Base-by-base conservation (phyloP, 2,888 invertebrate genomes). In the Mythimna albipuncta region DNA sequence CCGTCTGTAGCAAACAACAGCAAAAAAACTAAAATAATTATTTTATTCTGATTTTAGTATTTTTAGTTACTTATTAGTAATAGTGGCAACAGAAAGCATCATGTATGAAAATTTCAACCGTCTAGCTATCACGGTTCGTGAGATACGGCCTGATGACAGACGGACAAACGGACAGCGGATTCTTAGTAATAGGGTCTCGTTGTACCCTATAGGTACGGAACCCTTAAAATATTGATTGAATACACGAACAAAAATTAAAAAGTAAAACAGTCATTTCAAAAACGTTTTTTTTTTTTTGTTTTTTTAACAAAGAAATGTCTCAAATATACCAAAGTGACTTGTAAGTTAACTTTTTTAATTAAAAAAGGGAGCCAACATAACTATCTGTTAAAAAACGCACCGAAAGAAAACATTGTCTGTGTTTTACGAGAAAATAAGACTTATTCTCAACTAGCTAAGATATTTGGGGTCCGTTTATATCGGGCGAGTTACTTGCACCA, bases 311-410 rank as follows among this genome's bases (percentile, higher is more conserved):
- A 69, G 44, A 59, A 52, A 63, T n/a, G 80, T 82, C 71, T 87
- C 86, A 59, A 86, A 85, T 85, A 67, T 75, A 79, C 85, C 61
- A 85, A 83, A 93, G 93, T 93, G 94, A 93, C 91, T 93, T 87
- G 92, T 91, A 87, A 83, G 79, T 75, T 89, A 91, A 91, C 88
- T 89, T 93, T 85, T 92, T 93, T 93, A 94, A 93, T 93, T 93
- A 93, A 94, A 93, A 90, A 89, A 89, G 84, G 69, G 76, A 75
- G 77, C 47, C 58, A 11, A 77, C 69, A 64, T 72, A 82, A 82
- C 82, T 88, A 87, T 85, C 85, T 83, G 35, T 50, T 38, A 50
- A 57, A 47, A 62, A 35, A 75, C 32, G 69, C 77, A 32, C 21
- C 50, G 75, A 70, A 81, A 81, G 77, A 76, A 75, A 84, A 84